Evolutionary conservation across 1,140 invertebrate genomes (phyloP).

Genomic region (Calosoma granatense): DNA sequence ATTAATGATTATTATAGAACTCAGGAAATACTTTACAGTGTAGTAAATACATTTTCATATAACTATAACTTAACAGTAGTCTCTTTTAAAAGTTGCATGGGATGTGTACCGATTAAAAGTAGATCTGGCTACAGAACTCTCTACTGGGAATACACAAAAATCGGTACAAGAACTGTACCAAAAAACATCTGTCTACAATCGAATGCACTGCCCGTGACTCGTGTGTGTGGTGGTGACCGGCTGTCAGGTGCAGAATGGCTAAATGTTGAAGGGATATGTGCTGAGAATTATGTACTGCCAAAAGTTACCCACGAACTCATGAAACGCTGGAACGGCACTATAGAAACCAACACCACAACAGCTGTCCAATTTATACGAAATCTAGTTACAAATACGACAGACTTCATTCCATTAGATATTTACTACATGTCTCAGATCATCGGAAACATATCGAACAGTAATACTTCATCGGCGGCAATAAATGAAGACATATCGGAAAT

Average conservation of each 20-base stretch:
- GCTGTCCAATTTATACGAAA: no score
- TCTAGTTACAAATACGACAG: constrained; percentile 11
- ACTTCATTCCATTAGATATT: constrained; percentile 16
- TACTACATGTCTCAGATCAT: constrained; percentile 16
- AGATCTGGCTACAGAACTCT: constrained; percentile 11
- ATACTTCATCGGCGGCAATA: neutral
- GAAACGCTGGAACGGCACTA: no score
- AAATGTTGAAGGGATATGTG: constrained; percentile 29
- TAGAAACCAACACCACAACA: no score
- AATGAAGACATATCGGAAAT: neutral
- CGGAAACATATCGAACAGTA: neutral
- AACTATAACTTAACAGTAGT: no score
- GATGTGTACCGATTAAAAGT: constrained; percentile 17
- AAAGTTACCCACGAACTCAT: no score
- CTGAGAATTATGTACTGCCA: no score
- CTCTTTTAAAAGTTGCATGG: constrained; percentile 18
- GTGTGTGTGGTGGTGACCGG: constrained; percentile 37
- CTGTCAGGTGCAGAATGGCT: constrained; percentile 36
- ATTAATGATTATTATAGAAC: no score
- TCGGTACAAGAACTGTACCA: constrained; percentile 35
- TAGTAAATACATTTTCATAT: no score
- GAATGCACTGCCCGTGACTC: constrained; percentile 38
- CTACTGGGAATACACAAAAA: constrained; percentile 30
- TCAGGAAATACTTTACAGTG: no score
- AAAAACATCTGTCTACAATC: constrained; percentile 39